Evolutionary conservation across 1,140 invertebrate genomes (phyloP).

Genomic region (Lordiphosa mommai): DNA sequence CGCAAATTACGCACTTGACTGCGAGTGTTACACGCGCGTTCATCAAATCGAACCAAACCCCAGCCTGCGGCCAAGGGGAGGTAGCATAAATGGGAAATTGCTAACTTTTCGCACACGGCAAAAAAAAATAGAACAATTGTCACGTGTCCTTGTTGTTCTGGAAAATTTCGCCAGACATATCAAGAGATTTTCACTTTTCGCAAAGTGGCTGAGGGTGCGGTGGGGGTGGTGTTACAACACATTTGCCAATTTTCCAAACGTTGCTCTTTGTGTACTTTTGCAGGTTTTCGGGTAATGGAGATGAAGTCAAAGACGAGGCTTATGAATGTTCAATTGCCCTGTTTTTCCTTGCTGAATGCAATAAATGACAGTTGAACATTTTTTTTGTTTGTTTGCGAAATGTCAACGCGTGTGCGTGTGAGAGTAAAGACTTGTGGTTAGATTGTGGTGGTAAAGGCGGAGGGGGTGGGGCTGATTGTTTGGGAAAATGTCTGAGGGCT

Average conservation of each 20-base stretch:
- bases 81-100: too few relatives aligned
- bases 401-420: constrained; percentile 51
- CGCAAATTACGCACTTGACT: constrained; percentile 73
- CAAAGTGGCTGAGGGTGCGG: constrained; percentile 20
- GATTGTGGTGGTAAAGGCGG: neutral
- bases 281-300: constrained; percentile 37
- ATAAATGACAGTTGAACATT: constrained; percentile 61
- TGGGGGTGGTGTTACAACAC: constrained; percentile 1
- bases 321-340: constrained; percentile 66
- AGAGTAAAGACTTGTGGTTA: neutral
- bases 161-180: constrained; percentile 53
- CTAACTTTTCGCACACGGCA: constrained; percentile 30
- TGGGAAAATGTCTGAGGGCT: constrained; percentile 34
- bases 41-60: constrained; percentile 27
- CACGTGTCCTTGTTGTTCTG: constrained; percentile 56
- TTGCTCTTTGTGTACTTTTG: constrained; percentile 46
- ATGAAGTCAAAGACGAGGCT: constrained; percentile 14
- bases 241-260: constrained; percentile 53
- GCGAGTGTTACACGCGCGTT: constrained; percentile 35
- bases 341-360: constrained; percentile 24
- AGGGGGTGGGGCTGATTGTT: constrained; percentile 43
- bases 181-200: constrained; percentile 56
- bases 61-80: too few relatives aligned
- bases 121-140: constrained; percentile 45
- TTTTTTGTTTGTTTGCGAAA: constrained; percentile 56